Evolutionary conservation across 2,888 invertebrate genomes (phyloP).

Genomic region (Formica aserva): DNA sequence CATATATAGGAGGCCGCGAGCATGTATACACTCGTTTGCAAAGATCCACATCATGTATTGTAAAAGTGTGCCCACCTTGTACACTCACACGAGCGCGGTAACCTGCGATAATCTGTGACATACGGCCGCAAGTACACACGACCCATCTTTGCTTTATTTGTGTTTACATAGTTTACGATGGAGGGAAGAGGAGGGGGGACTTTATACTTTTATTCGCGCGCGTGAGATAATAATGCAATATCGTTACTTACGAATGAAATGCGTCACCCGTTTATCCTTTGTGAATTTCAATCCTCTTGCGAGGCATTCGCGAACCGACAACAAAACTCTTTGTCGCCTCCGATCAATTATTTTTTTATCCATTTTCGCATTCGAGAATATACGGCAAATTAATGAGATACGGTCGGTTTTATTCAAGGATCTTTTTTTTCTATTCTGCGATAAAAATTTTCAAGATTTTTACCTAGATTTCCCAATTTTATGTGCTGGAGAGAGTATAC

Average conservation of each 20-base stretch:
- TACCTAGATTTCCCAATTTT: not conserved
- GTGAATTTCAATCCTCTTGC: not conserved
- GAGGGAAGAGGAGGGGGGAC: not conserved
- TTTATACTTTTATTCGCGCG: not conserved
- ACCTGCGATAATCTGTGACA: not conserved
- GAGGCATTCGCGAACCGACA: not conserved
- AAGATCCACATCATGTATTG: constrained; percentile 15
- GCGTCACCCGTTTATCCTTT: not conserved
- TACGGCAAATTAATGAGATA: not conserved
- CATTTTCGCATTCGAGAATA: not conserved
- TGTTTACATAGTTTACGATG: constrained; percentile 42
- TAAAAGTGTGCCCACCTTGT: constrained; percentile 8
- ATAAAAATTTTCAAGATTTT: not conserved
- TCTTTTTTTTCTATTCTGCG: not conserved
- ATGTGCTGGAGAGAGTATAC: not conserved
- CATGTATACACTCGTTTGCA: not conserved
- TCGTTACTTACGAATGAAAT: constrained; percentile 1
- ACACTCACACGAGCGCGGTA: not conserved
- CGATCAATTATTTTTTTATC: not conserved
- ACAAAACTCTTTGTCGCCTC: not conserved
- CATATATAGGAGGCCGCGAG: constrained; percentile 29
- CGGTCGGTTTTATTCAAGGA: not conserved
- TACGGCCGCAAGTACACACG: not conserved
- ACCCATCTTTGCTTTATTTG: constrained; percentile 23
- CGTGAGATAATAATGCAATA: constrained; percentile 19